Percentiles rank a stretch among this genome's conserved stretches.
phyloP scores from a whole-genome alignment of 2,797 vertebrate genomes.

The Darevskia nairensis region DNA sequence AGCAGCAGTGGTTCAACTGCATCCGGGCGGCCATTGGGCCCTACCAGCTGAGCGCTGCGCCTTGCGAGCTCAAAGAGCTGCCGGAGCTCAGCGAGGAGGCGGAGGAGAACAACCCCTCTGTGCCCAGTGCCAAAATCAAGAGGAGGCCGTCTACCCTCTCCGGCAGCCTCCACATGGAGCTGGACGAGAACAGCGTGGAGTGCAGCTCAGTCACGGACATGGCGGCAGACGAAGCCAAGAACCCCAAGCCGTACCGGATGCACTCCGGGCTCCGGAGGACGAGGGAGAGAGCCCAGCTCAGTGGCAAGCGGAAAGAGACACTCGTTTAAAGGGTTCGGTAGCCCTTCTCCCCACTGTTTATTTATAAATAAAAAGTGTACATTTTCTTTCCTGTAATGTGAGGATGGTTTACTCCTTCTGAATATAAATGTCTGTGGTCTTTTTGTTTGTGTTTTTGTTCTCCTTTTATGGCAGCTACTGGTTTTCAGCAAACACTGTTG shows the following conservation, averaged over 20 bases:
- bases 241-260: slow-evolving; percentile 36
- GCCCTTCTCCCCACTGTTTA: slow-evolving; percentile 70
- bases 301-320: slow-evolving; percentile 91
- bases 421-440: slow-evolving; percentile 74
- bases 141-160: slow-evolving; percentile 76
- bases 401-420: slow-evolving; percentile 66
- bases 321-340: slow-evolving; percentile 80
- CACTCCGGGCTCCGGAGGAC: slow-evolving; percentile 74
- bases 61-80: slow-evolving; percentile 61
- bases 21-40: slow-evolving; percentile 87
- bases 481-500: slow-evolving; percentile 71
- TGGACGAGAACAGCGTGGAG: slow-evolving; percentile 73
- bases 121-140: slow-evolving; percentile 48
- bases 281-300: slow-evolving; percentile 84
- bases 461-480: slow-evolving; percentile 94
- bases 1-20: slow-evolving; percentile 96
- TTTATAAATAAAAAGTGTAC: slow-evolving; percentile 84
- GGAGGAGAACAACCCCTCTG: slow-evolving; percentile 68
- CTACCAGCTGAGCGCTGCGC: slow-evolving; percentile 64
- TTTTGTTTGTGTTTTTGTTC: slow-evolving; percentile 70
- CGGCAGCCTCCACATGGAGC: slow-evolving; percentile 76
- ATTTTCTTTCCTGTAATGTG: slow-evolving; percentile 74
- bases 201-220: slow-evolving; percentile 58
- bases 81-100: slow-evolving; percentile 67
- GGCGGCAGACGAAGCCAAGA: slow-evolving; percentile 50